A percentile compares a stretch with the other conserved stretches of the same genome.
Evolutionary conservation across 2,113 vertebrate species (phyloP).

Genomic region (Podarcis cretensis): DNA sequence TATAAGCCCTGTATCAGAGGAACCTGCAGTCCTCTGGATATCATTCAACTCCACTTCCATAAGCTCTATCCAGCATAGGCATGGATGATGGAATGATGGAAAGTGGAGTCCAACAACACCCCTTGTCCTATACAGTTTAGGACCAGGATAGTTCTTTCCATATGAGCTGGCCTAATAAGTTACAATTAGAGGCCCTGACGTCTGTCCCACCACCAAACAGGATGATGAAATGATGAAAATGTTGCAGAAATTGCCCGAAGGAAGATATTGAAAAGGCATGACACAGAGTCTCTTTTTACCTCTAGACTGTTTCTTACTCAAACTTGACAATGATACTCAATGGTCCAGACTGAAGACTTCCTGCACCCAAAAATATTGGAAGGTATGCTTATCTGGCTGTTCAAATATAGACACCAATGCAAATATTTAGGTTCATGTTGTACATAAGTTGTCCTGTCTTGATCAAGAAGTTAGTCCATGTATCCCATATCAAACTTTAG

Average conservation of each 20-base stretch:
- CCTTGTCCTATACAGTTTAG: no score
- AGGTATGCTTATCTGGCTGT: neutral
- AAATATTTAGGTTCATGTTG: neutral
- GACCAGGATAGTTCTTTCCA: no score
- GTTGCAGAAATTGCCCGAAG: neutral
- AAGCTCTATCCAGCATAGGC: no score
- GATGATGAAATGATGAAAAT: neutral
- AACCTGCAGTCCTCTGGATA: no score
- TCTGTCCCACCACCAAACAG: no score
- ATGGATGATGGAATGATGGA: no score
- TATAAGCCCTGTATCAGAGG: no score
- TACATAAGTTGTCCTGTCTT: neutral
- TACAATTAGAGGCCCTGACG: no score
- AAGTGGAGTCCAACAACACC: no score
- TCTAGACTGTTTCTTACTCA: neutral
- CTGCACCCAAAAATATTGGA: neutral
- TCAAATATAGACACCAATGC: neutral
- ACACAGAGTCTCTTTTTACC: neutral
- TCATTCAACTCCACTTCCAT: no score
- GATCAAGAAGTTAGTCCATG: neutral
- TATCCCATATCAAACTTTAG: neutral
- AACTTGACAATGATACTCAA: neutral
- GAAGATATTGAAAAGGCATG: neutral
- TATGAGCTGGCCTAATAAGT: no score
- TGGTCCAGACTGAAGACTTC: neutral